Conservation (phyloP, 2,113 vertebrate species). For the Diadophis punctatus region DNA sequence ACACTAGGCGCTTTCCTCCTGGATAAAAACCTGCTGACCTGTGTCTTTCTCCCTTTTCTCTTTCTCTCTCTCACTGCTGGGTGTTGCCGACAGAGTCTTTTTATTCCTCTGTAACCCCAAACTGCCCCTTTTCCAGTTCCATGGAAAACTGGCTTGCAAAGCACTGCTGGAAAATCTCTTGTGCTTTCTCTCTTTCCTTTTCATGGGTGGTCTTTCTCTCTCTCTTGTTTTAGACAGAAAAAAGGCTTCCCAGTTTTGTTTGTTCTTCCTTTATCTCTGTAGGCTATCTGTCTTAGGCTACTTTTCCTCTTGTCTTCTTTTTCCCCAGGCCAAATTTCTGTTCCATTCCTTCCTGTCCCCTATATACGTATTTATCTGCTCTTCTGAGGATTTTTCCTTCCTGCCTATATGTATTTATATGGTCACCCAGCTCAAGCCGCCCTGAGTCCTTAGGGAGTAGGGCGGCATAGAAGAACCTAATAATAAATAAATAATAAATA, state of each 20-base stretch:
- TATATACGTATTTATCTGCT: neutral
- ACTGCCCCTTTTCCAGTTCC: neutral
- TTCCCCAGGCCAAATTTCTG: neutral
- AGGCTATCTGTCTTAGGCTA: neutral
- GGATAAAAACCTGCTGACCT: neutral
- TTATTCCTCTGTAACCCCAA: neutral
- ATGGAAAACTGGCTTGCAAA: neutral
- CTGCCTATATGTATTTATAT: neutral
- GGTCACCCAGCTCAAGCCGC: neutral
- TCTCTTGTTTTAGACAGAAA: neutral
- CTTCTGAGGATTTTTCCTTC: neutral
- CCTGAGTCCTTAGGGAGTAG: too few relatives aligned
- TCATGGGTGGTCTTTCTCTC: neutral
- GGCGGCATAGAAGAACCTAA: too few relatives aligned
- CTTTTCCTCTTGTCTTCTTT: neutral
- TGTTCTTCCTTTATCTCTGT: neutral
- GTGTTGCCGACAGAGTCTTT: neutral
- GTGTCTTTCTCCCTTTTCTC: neutral
- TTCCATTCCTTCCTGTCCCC: neutral
- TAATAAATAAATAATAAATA: too few relatives aligned
- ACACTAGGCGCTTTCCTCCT: neutral
- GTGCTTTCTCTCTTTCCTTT: neutral
- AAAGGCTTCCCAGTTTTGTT: neutral
- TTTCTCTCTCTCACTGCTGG: too few relatives aligned
- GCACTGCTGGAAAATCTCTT: neutral